phyloP scores from a whole-genome alignment of 2,797 vertebrate genomes.

The Halcyon leucocephala region DNA sequence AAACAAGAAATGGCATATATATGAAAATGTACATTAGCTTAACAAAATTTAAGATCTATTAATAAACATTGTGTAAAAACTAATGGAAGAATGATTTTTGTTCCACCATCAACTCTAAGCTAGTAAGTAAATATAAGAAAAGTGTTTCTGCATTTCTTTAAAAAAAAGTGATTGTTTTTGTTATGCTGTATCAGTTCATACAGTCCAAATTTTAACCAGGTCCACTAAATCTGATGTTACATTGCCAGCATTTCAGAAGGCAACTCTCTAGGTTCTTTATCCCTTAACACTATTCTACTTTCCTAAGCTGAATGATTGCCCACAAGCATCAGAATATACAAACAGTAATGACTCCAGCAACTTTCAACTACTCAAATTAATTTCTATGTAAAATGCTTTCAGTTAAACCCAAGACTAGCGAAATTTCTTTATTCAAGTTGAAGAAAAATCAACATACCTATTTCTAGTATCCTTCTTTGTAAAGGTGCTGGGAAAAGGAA shows the following conservation, averaged over 20 bases:
- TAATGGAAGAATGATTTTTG: background rate
- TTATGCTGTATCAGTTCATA: background rate
- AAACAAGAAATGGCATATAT: background rate
- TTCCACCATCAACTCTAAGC: background rate
- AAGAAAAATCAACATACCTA: conserved; percentile 78
- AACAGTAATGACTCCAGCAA: background rate
- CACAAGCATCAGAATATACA: background rate
- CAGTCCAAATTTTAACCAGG: background rate
- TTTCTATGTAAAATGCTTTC: background rate
- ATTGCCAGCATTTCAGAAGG: background rate
- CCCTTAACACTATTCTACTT: background rate
- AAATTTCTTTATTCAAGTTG: background rate
- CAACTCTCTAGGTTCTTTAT: background rate
- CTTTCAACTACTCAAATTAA: background rate
- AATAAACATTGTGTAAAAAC: background rate
- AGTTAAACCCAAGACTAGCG: background rate
- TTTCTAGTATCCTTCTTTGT: conserved; percentile 90
- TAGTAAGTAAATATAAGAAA: background rate
- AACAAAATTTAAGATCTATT: background rate
- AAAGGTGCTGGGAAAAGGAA: conserved; percentile 89
- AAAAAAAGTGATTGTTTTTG: background rate
- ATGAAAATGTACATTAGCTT: background rate
- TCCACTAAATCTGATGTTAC: background rate
- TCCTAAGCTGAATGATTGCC: background rate
- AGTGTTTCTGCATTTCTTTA: background rate